A percentile compares a stretch with the other conserved stretches of the same genome.
phyloP scores from a whole-genome alignment of 2,888 invertebrate species.

The Vanessa cardui region DNA sequence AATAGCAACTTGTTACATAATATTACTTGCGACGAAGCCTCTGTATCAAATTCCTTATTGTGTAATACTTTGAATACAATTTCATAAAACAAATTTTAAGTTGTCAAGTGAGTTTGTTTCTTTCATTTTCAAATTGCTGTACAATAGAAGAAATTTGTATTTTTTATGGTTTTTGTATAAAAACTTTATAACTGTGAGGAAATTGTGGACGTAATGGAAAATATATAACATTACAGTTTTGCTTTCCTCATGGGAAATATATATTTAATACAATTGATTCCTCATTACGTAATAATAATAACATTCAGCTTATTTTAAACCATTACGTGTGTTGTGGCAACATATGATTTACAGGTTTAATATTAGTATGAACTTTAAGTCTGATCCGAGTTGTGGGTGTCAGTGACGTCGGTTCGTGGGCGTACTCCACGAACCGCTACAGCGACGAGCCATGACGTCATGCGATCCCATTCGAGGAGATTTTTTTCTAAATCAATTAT shows the following conservation, averaged over 20 bases:
- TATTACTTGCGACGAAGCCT: conserved; percentile 3
- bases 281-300: not conserved
- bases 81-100: conserved; percentile 4
- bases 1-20: conserved; percentile 4
- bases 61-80: conserved; percentile 7
- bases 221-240: not conserved
- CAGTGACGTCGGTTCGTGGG: conserved; percentile 57
- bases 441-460: conserved; percentile 41
- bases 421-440: conserved; percentile 56
- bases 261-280: not conserved
- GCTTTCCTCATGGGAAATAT: not conserved
- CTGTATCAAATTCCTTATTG: conserved; percentile 10
- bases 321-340: conserved; percentile 3
- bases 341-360: conserved; percentile 24
- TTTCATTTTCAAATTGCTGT: not conserved
- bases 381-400: conserved; percentile 49
- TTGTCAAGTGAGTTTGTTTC: not conserved
- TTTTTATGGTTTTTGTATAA: not conserved
- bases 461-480: conserved; percentile 4
- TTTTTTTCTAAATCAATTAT: not conserved
- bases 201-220: not conserved
- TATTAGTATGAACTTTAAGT: conserved; percentile 43
- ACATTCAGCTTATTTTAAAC: not conserved
- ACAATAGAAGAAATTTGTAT: not conserved
- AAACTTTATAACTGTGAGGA: not conserved